Percentiles rank a stretch among this genome's conserved stretches.
These are phyloP conservation scores for Bovichtus variegatus DNA, from an alignment of 2,797 vertebrate genomes.

Conservation along the genomic window DNA sequence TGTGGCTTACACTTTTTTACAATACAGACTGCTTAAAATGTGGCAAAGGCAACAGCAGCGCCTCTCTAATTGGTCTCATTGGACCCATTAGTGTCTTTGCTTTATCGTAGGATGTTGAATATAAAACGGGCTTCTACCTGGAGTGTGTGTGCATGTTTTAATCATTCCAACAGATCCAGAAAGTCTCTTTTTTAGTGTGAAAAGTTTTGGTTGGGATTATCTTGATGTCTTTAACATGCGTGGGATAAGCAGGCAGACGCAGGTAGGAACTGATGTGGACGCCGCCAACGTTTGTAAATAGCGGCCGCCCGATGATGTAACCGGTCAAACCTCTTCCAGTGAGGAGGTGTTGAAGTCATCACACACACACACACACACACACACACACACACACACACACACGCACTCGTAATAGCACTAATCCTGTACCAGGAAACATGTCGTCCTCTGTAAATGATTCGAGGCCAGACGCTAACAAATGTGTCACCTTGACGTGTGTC, in stretches of 20 bases:
- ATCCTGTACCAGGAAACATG: neutral
- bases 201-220: constrained; percentile 23
- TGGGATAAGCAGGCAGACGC: constrained; percentile 39
- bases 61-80: constrained; percentile 62
- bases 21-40: constrained; percentile 28
- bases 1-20: constrained; percentile 36
- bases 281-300: constrained; percentile 41
- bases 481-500: constrained; percentile 30
- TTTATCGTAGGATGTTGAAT: constrained; percentile 38
- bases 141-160: constrained; percentile 23
- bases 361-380: neutral
- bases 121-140: constrained; percentile 41
- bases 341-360: constrained; percentile 19
- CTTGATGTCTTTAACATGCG: constrained; percentile 61
- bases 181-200: constrained; percentile 28
- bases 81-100: constrained; percentile 58
- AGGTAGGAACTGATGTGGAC: constrained; percentile 34
- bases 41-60: constrained; percentile 36
- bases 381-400: neutral
- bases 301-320: constrained; percentile 33
- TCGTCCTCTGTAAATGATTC: neutral
- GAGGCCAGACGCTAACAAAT: neutral
- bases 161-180: constrained; percentile 46
- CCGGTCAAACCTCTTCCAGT: constrained; percentile 23
- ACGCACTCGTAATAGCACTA: too few species aligned